Evolutionary conservation across 2,888 invertebrate genomes (phyloP).

Genomic region (Noctua janthina): DNA sequence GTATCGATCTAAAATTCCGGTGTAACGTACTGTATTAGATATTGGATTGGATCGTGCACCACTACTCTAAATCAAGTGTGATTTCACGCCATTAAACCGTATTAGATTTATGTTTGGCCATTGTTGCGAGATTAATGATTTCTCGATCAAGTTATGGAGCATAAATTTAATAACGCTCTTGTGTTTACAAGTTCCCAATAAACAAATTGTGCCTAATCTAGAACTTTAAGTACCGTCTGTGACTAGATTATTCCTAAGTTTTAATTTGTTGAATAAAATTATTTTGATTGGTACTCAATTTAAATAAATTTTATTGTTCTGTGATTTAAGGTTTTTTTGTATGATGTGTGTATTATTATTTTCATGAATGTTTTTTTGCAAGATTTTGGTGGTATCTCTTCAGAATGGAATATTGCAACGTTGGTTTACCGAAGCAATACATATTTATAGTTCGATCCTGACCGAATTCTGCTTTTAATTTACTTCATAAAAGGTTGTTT

Average conservation of each 20-base stretch:
- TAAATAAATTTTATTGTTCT: too few species aligned
- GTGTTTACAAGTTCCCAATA: neutral
- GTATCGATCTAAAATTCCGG: neutral
- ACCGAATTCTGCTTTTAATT: neutral
- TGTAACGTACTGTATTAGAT: neutral
- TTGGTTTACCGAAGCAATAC: neutral
- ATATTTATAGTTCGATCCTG: neutral
- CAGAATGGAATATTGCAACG: too few species aligned
- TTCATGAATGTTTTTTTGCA: too few species aligned
- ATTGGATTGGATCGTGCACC: neutral
- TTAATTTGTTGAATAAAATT: conserved; percentile 9
- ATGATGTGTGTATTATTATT: neutral
- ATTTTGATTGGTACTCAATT: neutral
- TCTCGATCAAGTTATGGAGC: conserved; percentile 17
- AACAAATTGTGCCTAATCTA: conserved; percentile 2
- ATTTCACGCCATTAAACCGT: conserved; percentile 37
- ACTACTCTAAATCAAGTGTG: conserved; percentile 26
- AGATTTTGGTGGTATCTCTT: neutral
- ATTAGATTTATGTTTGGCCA: conserved; percentile 44
- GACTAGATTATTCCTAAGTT: neutral
- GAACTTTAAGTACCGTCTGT: neutral
- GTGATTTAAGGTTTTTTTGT: neutral
- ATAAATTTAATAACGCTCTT: conserved; percentile 11
- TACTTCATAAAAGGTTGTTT: neutral
- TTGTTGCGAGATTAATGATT: conserved; percentile 45